Conservation (phyloP, 2,113 vertebrate species). For the Thermophis baileyi region DNA sequence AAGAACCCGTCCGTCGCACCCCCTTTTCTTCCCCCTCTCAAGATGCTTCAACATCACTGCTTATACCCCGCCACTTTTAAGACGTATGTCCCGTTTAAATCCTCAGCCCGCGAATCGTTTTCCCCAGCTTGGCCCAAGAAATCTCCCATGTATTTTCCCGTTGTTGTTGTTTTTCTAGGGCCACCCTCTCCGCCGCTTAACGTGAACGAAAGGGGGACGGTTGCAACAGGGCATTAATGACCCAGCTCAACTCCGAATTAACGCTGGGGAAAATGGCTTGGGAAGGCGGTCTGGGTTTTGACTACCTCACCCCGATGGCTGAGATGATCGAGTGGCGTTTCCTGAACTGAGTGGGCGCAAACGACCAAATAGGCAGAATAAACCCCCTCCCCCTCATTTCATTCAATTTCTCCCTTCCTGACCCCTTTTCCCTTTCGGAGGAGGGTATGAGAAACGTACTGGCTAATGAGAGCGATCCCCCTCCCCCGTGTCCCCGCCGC, state of each 20-base stretch:
- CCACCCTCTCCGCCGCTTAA: not conserved
- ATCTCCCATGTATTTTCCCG: too few relatives aligned
- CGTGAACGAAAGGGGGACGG: not conserved
- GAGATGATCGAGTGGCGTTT: not conserved
- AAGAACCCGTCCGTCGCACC: too few relatives aligned
- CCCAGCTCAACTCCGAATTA: not conserved
- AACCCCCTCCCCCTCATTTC: not conserved
- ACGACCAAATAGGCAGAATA: not conserved
- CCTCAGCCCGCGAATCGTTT: not conserved
- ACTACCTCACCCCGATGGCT: not conserved
- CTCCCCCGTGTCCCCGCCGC: not conserved
- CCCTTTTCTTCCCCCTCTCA: not conserved
- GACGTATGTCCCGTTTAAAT: not conserved
- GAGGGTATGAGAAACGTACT: too few relatives aligned
- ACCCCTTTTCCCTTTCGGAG: not conserved
- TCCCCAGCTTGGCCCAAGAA: not conserved
- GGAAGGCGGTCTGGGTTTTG: not conserved
- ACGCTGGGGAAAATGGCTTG: not conserved
- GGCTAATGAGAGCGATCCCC: not conserved
- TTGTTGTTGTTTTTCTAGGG: too few relatives aligned
- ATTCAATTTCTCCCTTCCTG: not conserved
- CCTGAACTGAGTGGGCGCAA: not conserved
- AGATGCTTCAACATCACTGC: not conserved
- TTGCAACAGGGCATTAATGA: not conserved
- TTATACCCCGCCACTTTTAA: not conserved